These are phyloP conservation scores for Didymodactylos carnosus DNA, from an alignment of 2,888 invertebrate species.

Conservation along the genomic window DNA sequence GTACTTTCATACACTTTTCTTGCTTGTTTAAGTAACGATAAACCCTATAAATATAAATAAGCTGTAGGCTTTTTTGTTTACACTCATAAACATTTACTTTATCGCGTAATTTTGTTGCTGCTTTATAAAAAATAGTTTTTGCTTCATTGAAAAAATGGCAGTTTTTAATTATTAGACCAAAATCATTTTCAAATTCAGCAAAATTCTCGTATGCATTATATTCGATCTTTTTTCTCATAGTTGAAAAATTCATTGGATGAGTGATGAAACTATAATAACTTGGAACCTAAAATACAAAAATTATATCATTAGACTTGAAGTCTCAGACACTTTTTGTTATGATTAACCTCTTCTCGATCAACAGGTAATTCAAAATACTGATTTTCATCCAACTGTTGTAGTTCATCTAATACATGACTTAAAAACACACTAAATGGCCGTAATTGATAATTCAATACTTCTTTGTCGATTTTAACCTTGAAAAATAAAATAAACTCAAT, in stretches of 20 bases:
- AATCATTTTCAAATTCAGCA: constrained; percentile 64
- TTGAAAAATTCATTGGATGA: constrained; percentile 40
- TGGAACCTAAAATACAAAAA: constrained; percentile 1
- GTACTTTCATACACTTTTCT: not conserved
- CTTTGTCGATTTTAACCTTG: constrained; percentile 46
- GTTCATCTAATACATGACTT: constrained; percentile 52
- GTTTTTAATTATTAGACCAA: constrained; percentile 82
- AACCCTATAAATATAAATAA: not conserved
- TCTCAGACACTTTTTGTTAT: too few species aligned
- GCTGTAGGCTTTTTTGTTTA: not conserved
- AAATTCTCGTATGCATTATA: constrained; percentile 41
- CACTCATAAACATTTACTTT: not conserved
- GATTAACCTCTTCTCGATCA: constrained; percentile 43
- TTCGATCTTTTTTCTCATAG: constrained; percentile 49
- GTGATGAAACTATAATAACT: constrained; percentile 15
- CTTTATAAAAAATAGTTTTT: constrained; percentile 39
- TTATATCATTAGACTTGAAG: not conserved
- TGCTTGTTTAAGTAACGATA: not conserved
- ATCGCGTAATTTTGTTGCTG: not conserved
- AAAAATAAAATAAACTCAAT: too few species aligned
- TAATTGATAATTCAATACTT: constrained; percentile 49
- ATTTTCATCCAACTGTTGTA: constrained; percentile 57
- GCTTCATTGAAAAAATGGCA: constrained; percentile 83
- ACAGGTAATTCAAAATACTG: constrained; percentile 83
- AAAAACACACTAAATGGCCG: constrained; percentile 62